These are phyloP conservation scores for Apteryx mantelli DNA, from an alignment of 2,113 vertebrate species.

Conservation along the genomic window DNA sequence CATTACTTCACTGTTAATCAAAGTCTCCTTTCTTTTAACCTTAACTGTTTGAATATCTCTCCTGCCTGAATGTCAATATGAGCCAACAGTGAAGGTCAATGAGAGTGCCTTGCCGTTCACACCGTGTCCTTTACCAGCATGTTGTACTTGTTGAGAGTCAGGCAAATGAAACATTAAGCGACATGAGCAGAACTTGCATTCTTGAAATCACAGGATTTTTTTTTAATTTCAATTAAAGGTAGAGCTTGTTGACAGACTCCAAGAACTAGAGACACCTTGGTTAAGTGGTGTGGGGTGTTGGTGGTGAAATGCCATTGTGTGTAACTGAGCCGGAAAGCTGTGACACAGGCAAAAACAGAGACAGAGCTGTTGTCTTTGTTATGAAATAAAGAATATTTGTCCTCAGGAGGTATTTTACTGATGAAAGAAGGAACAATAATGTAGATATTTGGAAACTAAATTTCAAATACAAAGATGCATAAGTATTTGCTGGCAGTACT, in stretches of 20 bases:
- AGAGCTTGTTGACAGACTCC: neutral
- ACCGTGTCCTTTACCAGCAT: constrained; percentile 1
- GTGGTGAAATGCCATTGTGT: neutral
- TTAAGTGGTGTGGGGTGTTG: neutral
- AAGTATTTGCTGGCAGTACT: neutral
- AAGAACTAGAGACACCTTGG: neutral
- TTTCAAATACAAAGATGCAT: neutral
- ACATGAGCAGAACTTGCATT: neutral
- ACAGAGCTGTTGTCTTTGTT: neutral
- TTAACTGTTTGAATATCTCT: constrained; percentile 50
- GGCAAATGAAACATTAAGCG: neutral
- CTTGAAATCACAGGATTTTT: neutral
- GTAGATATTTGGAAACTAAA: neutral
- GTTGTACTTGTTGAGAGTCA: neutral
- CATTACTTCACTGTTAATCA: constrained; percentile 64
- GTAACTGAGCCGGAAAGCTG: neutral
- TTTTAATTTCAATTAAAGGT: neutral
- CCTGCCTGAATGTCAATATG: constrained; percentile 52
- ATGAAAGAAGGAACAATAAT: neutral
- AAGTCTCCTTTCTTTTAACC: constrained; percentile 66
- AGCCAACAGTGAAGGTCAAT: constrained; percentile 56
- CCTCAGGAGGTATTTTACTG: neutral
- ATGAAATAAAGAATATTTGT: neutral
- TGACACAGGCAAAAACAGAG: neutral
- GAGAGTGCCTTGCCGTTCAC: neutral